Percentiles rank a stretch among this genome's conserved stretches.
Evolutionary conservation across 2,113 vertebrate genomes (phyloP).

Genomic region (Sitta europaea): DNA sequence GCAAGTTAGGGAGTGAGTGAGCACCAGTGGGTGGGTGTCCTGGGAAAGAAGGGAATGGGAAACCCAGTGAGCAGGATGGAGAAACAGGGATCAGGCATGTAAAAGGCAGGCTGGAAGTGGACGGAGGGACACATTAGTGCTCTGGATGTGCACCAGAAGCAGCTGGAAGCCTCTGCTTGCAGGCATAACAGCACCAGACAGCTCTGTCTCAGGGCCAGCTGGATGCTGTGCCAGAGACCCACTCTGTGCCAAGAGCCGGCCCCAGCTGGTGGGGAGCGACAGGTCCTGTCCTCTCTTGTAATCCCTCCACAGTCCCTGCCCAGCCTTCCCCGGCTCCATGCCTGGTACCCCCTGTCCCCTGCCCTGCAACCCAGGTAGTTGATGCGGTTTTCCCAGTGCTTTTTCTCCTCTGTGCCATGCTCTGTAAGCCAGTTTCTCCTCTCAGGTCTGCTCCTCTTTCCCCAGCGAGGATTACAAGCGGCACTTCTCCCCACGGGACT

Average conservation of each 20-base stretch:
- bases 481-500: constrained; percentile 83
- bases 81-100: neutral
- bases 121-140: neutral
- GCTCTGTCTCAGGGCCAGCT: neutral
- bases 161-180: neutral
- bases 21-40: fast-evolving
- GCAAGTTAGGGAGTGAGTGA: neutral
- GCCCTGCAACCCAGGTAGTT: fast-evolving
- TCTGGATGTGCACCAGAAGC: neutral
- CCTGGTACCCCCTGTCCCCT: neutral
- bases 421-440: neutral
- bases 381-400: fast-evolving
- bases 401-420: neutral
- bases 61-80: neutral
- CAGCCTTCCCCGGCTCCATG: neutral
- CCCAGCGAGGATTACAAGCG: constrained; percentile 87
- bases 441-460: neutral
- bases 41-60: neutral
- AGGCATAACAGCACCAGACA: neutral
- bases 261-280: neutral
- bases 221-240: neutral
- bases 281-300: neutral
- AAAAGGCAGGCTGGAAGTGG: neutral
- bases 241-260: neutral
- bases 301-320: neutral